A percentile compares a stretch with the other conserved stretches of the same genome.
phyloP scores from a whole-genome alignment of 92 coral and sea anemone genomes.

The Meandrina meandrites region DNA sequence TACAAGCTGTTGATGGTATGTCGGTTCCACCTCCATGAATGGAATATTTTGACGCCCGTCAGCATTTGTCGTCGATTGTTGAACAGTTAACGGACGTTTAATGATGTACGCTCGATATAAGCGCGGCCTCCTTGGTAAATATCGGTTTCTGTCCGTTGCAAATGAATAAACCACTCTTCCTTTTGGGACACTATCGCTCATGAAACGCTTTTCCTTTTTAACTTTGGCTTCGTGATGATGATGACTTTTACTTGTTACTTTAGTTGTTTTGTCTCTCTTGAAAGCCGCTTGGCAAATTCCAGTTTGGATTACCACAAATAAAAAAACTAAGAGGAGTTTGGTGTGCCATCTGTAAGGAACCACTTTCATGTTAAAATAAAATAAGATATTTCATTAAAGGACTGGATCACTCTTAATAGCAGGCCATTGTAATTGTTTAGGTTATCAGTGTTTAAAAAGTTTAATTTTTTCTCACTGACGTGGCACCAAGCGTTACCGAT shows the following conservation, averaged over 20 bases:
- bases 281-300: conserved; percentile 21
- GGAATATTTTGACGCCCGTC: conserved; percentile 43
- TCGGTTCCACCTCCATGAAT: conserved; percentile 19
- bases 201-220: conserved; percentile 38
- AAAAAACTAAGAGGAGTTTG: not conserved
- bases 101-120: conserved; percentile 32
- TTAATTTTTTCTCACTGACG: conserved; percentile 21
- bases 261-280: conserved; percentile 38
- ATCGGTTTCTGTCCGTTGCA: conserved; percentile 62
- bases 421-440: not conserved
- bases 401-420: not conserved
- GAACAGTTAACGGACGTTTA: conserved; percentile 30
- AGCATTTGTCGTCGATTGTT: conserved; percentile 18
- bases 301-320: not conserved
- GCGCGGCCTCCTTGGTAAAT: conserved; percentile 38
- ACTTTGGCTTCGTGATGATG: conserved; percentile 2
- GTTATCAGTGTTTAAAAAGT: not conserved
- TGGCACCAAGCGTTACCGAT: conserved; percentile 22
- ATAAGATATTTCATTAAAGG: not conserved
- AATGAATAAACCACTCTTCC: conserved; percentile 63
- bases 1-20: conserved; percentile 4
- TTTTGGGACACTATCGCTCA: conserved; percentile 9
- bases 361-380: conserved; percentile 6
- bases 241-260: conserved; percentile 34
- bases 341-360: not conserved